These are phyloP conservation scores for Montipora foliosa DNA, from an alignment of 64 coral and sea anemone species.

Conservation along the genomic window DNA sequence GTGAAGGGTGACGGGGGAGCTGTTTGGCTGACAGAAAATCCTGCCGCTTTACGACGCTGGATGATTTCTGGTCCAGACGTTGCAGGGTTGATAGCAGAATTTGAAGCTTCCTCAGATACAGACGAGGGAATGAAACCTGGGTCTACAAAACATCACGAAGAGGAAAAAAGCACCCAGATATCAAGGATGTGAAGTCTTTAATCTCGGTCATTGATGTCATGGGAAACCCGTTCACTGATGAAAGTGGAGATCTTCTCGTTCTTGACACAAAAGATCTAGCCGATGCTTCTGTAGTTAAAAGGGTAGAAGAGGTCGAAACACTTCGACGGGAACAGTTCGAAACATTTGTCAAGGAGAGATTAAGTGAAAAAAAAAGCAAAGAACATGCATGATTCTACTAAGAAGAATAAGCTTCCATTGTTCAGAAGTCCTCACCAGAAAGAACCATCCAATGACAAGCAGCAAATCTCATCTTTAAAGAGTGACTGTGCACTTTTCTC, in stretches of 20 bases:
- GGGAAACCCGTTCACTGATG: too few species aligned
- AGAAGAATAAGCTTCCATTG: too few species aligned
- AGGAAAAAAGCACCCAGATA: neutral
- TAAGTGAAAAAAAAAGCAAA: too few species aligned
- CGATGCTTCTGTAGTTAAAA: neutral
- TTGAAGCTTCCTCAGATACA: neutral
- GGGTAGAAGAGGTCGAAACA: neutral
- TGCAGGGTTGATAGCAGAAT: too few species aligned
- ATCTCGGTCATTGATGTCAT: too few species aligned
- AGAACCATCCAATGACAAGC: too few species aligned
- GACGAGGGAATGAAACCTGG: neutral
- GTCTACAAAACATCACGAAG: neutral
- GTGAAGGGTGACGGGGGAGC: neutral
- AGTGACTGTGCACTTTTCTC: slow-evolving; percentile 63
- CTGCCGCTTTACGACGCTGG: slow-evolving; percentile 1
- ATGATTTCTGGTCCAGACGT: slow-evolving; percentile 20
- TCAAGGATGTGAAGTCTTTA: neutral
- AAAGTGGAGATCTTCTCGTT: neutral
- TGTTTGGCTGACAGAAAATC: slow-evolving; percentile 7
- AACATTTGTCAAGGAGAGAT: too few species aligned
- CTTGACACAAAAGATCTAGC: slow-evolving; percentile 5
- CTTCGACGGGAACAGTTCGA: too few species aligned
- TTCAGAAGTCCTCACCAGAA: too few species aligned
- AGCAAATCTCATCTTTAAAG: neutral
- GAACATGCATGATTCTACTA: too few species aligned